Evolutionary conservation across 2,113 vertebrate species (phyloP), one percentile per base, ranked within the genome.

Genomic region (Camelus dromedarius): DNA sequence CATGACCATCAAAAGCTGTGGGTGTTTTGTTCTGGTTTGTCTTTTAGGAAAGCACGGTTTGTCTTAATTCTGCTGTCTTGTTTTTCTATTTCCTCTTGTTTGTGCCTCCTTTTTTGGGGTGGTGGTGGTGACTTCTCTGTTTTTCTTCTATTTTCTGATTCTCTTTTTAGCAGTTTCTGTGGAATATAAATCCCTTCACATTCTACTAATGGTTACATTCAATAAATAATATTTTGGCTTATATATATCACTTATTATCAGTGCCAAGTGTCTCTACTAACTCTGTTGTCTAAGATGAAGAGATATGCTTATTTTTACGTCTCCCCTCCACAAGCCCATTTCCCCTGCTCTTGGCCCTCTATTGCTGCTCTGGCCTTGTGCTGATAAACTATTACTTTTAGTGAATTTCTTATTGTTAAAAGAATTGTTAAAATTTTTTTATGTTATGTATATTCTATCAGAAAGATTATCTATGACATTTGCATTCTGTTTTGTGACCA

Each of bases 121-220:
- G 58, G 32, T 66, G 26, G 5, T 80, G 19, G 20, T 42, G 2
- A 11, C 48, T 18, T 50, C 8, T 3, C 0, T 75, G 42, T 0
- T 46, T 22, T 66, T 11, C 82, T 92, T 54, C 24, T 77, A 3
- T 72, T 95, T 94, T 88, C 64, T 94, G 38, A 91, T 96, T 94
- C 93, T 15, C 30, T 67, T 83, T 89, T 56, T 91, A 28, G 28
- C 30, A 70, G 64, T 95, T 90, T 94, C 69, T 84, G 22, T 95
- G 56, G 58, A 48, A 67, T 50, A 90, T 48, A 79, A 82, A 80
- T 2, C 30, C 50, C 82, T 85, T 73, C 13, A 87, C 76, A 79
- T 84, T 64, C 38, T 92, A n/a, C 69, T 87, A 38, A 48, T 83
- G 38, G 22, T 92, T 87, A 79, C 28, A 82, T 86, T 48, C 30